Base-by-base conservation (phyloP, 2,888 invertebrate species). In the Hybos culiciformis region DNA sequence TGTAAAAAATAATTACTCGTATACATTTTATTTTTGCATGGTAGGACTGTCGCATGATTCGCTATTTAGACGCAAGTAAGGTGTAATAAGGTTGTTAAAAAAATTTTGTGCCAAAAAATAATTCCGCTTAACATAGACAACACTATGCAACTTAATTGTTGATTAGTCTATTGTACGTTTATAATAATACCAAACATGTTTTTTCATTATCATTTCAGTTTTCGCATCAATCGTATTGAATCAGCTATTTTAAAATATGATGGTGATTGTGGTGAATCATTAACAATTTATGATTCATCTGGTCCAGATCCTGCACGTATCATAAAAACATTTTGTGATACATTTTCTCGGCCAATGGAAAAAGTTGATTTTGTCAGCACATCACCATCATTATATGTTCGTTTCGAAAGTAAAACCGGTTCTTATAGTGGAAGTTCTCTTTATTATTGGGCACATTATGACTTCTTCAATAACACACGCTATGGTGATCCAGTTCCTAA, bases 401-500 rank as follows among this genome's bases (percentile, higher is more conserved):
- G 87, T 49, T 90, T 90, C 60, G 87, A 90, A 56, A 90, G 90
- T 66, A 87, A 87, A 61, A 88, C 90, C 2, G 91, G 92, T 18
- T 88, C 88, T 51, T 90, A 91, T 54, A 87, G 88, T 47, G 91
- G 90, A 73, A 88, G 88, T n/a, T 90, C 90, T 0, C 70, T 92
- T 12, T 90, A 91, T 66, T 91, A 90, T 61, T 90, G 90, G 90
- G 90, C 90, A 0, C 90, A 90, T 60, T 91, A 90, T 58, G 90
- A 91, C 58, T 91, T 90, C 70, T 91, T 90, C 68, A 90, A 91
- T 63, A 87, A 88, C 56, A 88, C 86, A 0, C 79, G 82, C 41
- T 81, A 83, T 50, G 91, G 91, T 0, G 85, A 84, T 49, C 80
- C 84, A 0, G 82, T 90, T 0, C 74, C 76, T 0, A 81, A 79